Conservation (phyloP, 1,140 invertebrate genomes). For the Yoshiicerus persimilis region DNA sequence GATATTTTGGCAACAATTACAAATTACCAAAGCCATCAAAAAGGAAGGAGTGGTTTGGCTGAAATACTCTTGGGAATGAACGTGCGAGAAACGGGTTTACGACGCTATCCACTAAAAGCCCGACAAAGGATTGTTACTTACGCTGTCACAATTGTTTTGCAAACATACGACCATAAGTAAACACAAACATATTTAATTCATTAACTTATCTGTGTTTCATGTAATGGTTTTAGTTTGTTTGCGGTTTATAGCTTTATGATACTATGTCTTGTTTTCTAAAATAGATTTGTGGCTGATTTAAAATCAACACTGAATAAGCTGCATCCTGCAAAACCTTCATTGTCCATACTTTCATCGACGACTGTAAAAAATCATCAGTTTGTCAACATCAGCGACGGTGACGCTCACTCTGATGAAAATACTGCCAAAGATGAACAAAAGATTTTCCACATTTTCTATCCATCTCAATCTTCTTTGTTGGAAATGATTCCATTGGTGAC, state of each 20-base stretch:
- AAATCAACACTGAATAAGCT: conserved; percentile 66
- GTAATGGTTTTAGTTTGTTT: background rate
- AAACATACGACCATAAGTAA: conserved; percentile 75
- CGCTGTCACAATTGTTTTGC: conserved; percentile 83
- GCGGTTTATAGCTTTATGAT: too few species aligned
- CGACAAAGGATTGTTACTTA: conserved; percentile 83
- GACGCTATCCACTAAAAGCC: conserved; percentile 77
- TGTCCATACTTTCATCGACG: conserved; percentile 51
- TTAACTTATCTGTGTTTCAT: background rate
- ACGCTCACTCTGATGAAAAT: background rate
- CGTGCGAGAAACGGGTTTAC: conserved; percentile 84
- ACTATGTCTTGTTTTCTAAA: conserved; percentile 51
- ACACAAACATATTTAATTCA: conserved; percentile 42
- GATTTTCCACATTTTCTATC: conserved; percentile 75
- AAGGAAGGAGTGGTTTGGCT: conserved; percentile 77
- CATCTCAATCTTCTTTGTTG: conserved; percentile 80
- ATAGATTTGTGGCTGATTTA: conserved; percentile 75
- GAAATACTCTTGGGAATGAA: conserved; percentile 91
- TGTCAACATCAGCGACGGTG: background rate
- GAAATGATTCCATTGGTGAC: conserved; percentile 82
- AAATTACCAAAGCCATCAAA: conserved; percentile 70
- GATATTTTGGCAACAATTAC: conserved; percentile 78
- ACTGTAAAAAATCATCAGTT: background rate
- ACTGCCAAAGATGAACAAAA: conserved; percentile 31
- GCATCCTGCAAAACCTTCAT: conserved; percentile 66